A percentile compares a stretch with the other conserved stretches of the same genome.
These are phyloP conservation scores for Ciconia stormi DNA, from an alignment of 2,113 vertebrate genomes.

Conservation along the genomic window DNA sequence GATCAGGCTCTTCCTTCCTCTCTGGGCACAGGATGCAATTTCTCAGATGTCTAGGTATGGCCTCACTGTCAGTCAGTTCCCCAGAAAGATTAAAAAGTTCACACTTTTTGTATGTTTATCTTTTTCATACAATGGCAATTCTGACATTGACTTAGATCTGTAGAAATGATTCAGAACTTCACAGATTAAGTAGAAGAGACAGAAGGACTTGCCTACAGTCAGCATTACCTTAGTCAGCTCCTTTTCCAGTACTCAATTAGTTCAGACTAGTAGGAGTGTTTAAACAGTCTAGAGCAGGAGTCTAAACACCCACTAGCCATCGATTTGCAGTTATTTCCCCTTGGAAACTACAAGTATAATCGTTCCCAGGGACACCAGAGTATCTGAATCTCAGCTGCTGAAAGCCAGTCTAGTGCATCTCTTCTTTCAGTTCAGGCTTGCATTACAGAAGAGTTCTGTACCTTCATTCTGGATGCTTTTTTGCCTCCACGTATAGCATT, in stretches of 20 bases:
- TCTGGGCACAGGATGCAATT: not conserved
- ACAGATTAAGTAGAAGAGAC: not conserved
- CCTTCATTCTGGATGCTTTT: constrained; percentile 97
- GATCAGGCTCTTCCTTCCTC: not conserved
- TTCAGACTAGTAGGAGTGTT: not conserved
- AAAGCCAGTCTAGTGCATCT: not conserved
- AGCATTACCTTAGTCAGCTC: not conserved
- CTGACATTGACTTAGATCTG: not conserved
- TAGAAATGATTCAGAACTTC: not conserved
- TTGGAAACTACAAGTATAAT: not conserved
- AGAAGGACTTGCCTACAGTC: not conserved
- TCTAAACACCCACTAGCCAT: not conserved
- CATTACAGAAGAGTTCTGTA: constrained; percentile 24
- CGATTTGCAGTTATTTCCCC: not conserved
- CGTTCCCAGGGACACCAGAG: not conserved
- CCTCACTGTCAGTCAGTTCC: not conserved
- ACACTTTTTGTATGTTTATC: not conserved
- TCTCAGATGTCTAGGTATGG: not conserved
- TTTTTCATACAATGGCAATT: not conserved
- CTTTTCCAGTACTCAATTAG: not conserved
- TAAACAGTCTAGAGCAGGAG: not conserved
- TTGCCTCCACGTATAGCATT: constrained; percentile 95
- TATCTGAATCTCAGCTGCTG: not conserved
- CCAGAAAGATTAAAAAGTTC: not conserved
- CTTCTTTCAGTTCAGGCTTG: not conserved